Evolutionary conservation across 92 coral and sea anemone species (phyloP).

Genomic region (Epizoanthus ramosus): DNA sequence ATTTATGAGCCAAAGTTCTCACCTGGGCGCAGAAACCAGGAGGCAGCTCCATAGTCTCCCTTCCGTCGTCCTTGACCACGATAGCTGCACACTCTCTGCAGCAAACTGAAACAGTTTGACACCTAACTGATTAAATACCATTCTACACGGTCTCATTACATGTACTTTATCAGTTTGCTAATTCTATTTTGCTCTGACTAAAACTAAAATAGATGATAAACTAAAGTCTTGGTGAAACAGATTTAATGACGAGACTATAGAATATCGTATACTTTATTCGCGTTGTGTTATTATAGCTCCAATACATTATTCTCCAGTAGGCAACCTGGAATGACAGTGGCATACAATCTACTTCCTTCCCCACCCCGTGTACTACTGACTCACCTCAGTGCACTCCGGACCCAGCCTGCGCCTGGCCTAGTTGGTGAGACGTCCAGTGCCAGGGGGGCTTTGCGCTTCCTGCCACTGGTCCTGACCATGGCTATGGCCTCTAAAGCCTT

Average conservation of each 20-base stretch:
- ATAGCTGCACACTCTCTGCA: conserved; percentile 87
- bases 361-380: not conserved
- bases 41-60: conserved; percentile 85
- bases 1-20: not conserved
- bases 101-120: conserved; percentile 58
- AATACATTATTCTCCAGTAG: no score
- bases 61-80: conserved; percentile 93
- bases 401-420: conserved; percentile 91
- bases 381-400: conserved; percentile 93
- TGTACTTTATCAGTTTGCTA: not conserved
- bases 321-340: not conserved
- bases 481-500: conserved; percentile 85
- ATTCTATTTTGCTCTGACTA: not conserved
- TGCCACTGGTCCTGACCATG: conserved; percentile 91
- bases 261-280: no score
- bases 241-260: no score
- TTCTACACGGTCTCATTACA: not conserved
- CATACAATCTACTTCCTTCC: not conserved
- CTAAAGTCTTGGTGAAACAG: not conserved
- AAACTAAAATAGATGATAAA: not conserved
- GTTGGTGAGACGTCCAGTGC: conserved; percentile 84
- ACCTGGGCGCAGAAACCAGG: conserved; percentile 99
- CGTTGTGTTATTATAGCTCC: no score
- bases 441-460: conserved; percentile 94
- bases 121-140: not conserved